Evolutionary conservation across 2,888 invertebrate genomes (phyloP).

Genomic region (Epinotia bilunana): DNA sequence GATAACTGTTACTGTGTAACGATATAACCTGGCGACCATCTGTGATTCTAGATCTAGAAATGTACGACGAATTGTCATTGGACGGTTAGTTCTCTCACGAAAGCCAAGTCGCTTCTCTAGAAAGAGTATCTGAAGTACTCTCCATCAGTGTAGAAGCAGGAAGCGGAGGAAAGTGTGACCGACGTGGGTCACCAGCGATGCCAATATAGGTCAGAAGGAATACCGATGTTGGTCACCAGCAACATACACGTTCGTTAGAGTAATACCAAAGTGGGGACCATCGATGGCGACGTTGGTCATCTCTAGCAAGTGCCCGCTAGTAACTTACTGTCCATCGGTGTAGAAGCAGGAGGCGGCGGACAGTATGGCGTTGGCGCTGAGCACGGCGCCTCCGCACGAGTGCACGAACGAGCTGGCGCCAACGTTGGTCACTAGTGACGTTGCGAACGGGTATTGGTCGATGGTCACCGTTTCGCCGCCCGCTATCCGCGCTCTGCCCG

Average conservation of each 20-base stretch:
- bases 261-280: neutral
- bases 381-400: conserved; percentile 69
- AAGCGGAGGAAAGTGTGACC: too few species aligned
- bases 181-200: neutral
- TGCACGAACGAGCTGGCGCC: conserved; percentile 57
- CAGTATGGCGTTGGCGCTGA: conserved; percentile 62
- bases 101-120: neutral
- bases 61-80: too few species aligned
- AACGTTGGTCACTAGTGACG: conserved; percentile 61
- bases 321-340: conserved; percentile 59
- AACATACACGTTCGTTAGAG: neutral
- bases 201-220: neutral
- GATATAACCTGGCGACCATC: too few species aligned
- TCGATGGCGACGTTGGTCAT: neutral
- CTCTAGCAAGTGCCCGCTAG: neutral
- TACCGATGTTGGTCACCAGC: neutral
- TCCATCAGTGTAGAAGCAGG: too few species aligned
- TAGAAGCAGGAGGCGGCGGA: conserved; percentile 73
- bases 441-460: conserved; percentile 62
- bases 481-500: conserved; percentile 58
- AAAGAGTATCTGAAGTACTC: neutral
- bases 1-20: too few species aligned
- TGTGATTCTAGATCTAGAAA: too few species aligned
- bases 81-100: too few species aligned
- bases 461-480: conserved; percentile 61